Base-by-base conservation (phyloP, 2,888 invertebrate species). In the Psylliodes chrysocephalus region DNA sequence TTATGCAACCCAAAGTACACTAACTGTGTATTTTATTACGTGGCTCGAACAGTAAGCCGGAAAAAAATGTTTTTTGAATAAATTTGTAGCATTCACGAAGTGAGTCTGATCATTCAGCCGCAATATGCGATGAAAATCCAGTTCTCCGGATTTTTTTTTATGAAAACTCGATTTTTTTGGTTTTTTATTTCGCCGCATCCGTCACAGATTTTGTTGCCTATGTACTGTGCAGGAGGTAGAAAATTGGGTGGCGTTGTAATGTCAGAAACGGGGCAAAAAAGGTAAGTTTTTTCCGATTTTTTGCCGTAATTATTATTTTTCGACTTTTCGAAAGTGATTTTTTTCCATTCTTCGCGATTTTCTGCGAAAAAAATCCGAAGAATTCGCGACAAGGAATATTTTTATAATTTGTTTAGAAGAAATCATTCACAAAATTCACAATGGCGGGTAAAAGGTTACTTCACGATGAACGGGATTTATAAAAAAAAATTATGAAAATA, bases 231-330 rank as follows among this genome's bases (percentile, higher is more conserved):
- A 73, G 89, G 87, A 89, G 87, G 87, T 88, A 88, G 88, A 89
- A 89, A 88, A 88, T 88, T 89, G 89, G 88, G 88, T 88, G 89
- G 89, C 88, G 88, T 88, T 89, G 90, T 89, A 88, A 90, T 90
- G 90, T 89, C 89, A 89, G 88, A 89, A 88, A 83, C 87, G 88
- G 88, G 87, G 87, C 88, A 86, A 88, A 73, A 73, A 88, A 89
- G 90, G 90, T 90, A 87, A 90, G 90, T 86, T 85, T 85, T 84
- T 83, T 67, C 66, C 55, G 28, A 60, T 69, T 71, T 71, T 70
- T 64, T 47, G 49, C 52, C 25, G 12, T 38, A 22, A 25, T 17
- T 46, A 47, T 25, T 52, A 53, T 49, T 60, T 54, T 38, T 55
- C 28, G n/a, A n/a, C 19, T 42, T 49, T 56, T 66, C 60, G 28